Conservation (phyloP, 2,888 invertebrate genomes). For the Apamea monoglypha region DNA sequence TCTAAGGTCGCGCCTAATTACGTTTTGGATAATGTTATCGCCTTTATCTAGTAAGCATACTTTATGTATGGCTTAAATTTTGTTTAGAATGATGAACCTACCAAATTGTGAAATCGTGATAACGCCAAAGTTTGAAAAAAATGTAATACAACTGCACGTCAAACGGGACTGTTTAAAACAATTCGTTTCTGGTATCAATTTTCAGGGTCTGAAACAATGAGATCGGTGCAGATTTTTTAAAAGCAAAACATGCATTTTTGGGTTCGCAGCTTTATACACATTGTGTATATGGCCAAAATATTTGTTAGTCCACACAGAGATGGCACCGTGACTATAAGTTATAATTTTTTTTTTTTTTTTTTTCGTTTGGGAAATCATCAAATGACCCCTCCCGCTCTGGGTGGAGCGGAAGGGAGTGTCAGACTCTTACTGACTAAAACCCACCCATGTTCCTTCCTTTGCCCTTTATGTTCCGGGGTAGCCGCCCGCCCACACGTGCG, state of each 20-base stretch:
- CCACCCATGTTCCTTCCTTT: too few relatives aligned
- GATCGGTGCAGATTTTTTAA: neutral
- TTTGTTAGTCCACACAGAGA: too few relatives aligned
- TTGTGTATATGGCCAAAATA: too few relatives aligned
- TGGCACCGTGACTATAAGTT: too few relatives aligned
- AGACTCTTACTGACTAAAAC: too few relatives aligned
- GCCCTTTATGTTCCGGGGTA: too few relatives aligned
- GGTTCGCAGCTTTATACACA: too few relatives aligned
- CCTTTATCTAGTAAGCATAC: constrained; percentile 5
- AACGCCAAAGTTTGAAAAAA: neutral
- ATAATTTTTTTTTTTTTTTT: too few relatives aligned
- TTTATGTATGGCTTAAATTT: neutral
- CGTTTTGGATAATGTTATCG: constrained; percentile 47
- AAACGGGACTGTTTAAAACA: neutral
- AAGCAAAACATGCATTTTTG: neutral
- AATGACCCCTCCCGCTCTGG: too few relatives aligned
- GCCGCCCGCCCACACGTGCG: neutral
- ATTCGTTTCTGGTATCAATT: neutral
- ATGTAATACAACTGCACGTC: too few relatives aligned
- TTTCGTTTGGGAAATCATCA: too few relatives aligned
- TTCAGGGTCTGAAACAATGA: neutral
- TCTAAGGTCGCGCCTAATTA: constrained; percentile 37
- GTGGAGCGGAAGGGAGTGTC: too few relatives aligned
- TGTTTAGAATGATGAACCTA: neutral
- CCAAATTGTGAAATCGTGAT: neutral